phyloP scores from a whole-genome alignment of 1,140 invertebrate genomes.

The Bombus consobrinus region DNA sequence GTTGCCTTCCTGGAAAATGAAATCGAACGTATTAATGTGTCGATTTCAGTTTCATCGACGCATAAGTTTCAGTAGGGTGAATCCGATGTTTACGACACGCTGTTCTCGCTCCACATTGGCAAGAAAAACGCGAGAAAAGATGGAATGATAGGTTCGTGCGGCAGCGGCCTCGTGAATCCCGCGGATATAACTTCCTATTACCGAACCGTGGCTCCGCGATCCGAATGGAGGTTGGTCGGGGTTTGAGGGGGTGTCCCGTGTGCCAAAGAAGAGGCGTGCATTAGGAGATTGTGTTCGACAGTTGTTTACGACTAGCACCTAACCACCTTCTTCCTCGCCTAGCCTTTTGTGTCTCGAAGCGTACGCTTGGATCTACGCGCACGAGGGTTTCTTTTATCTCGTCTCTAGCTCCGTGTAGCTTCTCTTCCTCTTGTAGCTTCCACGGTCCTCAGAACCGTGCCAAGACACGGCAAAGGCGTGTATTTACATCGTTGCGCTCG shows the following conservation, averaged over 20 bases:
- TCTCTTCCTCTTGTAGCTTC: neutral
- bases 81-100: constrained; percentile 21
- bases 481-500: constrained; percentile 75
- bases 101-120: neutral
- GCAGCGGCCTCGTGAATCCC: constrained; percentile 59
- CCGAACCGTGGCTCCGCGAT: constrained; percentile 32
- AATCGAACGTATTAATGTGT: constrained; percentile 15
- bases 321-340: constrained; percentile 69
- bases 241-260: constrained; percentile 46
- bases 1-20: neutral
- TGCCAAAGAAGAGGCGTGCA: constrained; percentile 77
- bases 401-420: constrained; percentile 20
- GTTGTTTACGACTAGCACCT: constrained; percentile 79
- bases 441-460: constrained; percentile 6
- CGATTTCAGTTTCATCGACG: constrained; percentile 8
- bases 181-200: constrained; percentile 74
- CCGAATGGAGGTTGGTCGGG: constrained; percentile 32
- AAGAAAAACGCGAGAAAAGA: constrained; percentile 38
- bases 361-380: constrained; percentile 56
- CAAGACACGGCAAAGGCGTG: constrained; percentile 54
- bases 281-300: constrained; percentile 82
- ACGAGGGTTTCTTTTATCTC: constrained; percentile 55
- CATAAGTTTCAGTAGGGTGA: constrained; percentile 22
- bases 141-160: constrained; percentile 53
- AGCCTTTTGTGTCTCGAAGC: constrained; percentile 66